Base-by-base conservation (phyloP, 2,888 invertebrate species). In the Noctua janthe region DNA sequence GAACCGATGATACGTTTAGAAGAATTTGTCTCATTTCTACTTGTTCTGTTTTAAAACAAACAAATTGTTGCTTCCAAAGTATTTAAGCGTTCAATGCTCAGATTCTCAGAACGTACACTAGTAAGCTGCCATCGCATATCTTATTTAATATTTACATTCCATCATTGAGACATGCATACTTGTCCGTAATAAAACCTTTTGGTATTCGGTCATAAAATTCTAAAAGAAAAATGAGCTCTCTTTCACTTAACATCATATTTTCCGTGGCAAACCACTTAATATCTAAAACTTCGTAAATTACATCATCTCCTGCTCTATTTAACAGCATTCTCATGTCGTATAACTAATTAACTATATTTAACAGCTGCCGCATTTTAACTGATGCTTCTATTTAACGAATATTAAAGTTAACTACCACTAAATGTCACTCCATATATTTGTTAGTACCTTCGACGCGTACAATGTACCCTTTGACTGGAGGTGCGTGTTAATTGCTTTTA, bases 361-460 rank as follows among this genome's bases (percentile, higher is more conserved):
- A 93, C 94, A 94, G 94, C 94, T 93, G 94, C 93, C 93, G 94
- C 95, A 91, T 94, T 95, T 93, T 90, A 91, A 94, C 93, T 95
- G 94, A 94, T 94, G 94, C 93, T 88, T 93, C 93, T 93, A 94
- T 95, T 96, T 94, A 95, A 95, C 94, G 89, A 92, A 90, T 94
- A 93, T 93, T 92, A 93, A 92, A 92, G 92, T 94, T 96, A 95
- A 96, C 93, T 95, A 94, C 92, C 89, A 93, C 95, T 96, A 95
- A 96, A 94, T 94, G 95, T 95, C 94, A 94, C 94, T 91, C 94
- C 92, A 94, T 95, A 94, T 94, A 94, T 95, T 94, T 92, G 94
- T 96, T 94, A 94, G 90, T 88, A 81, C 76, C 77, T 80, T 90
- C 91, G 92, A 90, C 91, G 90, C 88, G 89, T 90, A 92, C 94